phyloP scores from a whole-genome alignment of 2,797 vertebrate species.

The Coilia nasus region DNA sequence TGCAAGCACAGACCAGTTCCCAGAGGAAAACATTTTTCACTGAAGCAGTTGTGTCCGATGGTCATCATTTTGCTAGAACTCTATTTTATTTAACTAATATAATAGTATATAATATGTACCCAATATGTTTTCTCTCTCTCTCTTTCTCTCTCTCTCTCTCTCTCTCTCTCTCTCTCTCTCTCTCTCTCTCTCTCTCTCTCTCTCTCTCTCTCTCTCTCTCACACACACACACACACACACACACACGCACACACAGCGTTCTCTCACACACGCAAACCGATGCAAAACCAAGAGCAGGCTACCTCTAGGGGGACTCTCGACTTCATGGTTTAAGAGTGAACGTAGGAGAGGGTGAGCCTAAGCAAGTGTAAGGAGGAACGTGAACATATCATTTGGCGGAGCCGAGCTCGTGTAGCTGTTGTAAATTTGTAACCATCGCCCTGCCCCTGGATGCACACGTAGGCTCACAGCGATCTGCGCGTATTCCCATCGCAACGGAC shows the following conservation, averaged over 20 bases:
- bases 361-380: conserved; percentile 48
- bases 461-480: not conserved
- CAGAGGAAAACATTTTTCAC: not conserved
- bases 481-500: not conserved
- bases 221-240: not conserved
- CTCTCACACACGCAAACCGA: too few relatives aligned
- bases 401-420: conserved; percentile 28
- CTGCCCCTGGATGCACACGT: conserved; percentile 36
- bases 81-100: not conserved
- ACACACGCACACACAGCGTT: not conserved
- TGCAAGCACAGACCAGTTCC: not conserved
- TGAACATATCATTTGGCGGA: conserved; percentile 30
- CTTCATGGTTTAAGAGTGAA: conserved; percentile 41
- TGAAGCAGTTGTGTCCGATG: not conserved
- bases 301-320: conserved; percentile 68
- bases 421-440: conserved; percentile 38
- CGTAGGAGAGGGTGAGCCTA: conserved; percentile 42
- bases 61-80: not conserved
- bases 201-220: not conserved
- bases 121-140: not conserved
- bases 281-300: conserved; percentile 14
- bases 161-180: not conserved
- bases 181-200: not conserved
- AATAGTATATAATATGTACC: not conserved
- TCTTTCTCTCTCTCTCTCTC: too few relatives aligned